A percentile compares a stretch with the other conserved stretches of the same genome.
These are phyloP conservation scores for Synodontis membranacea DNA, from an alignment of 2,113 vertebrate genomes.

Conservation along the genomic window DNA sequence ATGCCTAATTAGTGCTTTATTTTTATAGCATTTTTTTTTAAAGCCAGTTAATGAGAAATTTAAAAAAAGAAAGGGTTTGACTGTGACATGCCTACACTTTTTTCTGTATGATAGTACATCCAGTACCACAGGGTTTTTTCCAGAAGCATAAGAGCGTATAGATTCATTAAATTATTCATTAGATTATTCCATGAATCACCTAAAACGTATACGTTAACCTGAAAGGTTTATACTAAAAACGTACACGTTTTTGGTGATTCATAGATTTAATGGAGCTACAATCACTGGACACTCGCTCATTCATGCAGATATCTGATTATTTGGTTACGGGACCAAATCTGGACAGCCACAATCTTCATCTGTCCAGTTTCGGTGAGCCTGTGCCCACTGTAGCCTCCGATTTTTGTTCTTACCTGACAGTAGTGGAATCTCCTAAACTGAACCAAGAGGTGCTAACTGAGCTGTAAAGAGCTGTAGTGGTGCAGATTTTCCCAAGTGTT, in stretches of 20 bases:
- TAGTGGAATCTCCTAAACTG: not conserved
- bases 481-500: not conserved
- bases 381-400: not conserved
- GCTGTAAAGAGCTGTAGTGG: not conserved
- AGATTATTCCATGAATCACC: too few relatives aligned
- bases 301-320: not conserved
- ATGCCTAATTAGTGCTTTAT: not conserved
- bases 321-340: not conserved
- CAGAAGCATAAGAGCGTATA: not conserved
- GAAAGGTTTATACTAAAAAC: too few relatives aligned
- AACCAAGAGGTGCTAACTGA: not conserved
- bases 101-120: not conserved
- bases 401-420: not conserved
- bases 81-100: not conserved
- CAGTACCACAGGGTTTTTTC: not conserved
- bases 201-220: too few relatives aligned
- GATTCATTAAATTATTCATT: not conserved
- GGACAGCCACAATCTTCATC: not conserved
- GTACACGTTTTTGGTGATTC: not conserved
- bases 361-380: not conserved
- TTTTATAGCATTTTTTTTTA: not conserved
- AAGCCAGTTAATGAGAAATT: not conserved
- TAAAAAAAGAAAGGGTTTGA: not conserved
- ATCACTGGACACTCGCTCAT: not conserved
- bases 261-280: not conserved